A percentile compares a stretch with the other conserved stretches of the same genome.
phyloP scores from a whole-genome alignment of 2,888 invertebrate genomes.

The Netelia fuscicornis region DNA sequence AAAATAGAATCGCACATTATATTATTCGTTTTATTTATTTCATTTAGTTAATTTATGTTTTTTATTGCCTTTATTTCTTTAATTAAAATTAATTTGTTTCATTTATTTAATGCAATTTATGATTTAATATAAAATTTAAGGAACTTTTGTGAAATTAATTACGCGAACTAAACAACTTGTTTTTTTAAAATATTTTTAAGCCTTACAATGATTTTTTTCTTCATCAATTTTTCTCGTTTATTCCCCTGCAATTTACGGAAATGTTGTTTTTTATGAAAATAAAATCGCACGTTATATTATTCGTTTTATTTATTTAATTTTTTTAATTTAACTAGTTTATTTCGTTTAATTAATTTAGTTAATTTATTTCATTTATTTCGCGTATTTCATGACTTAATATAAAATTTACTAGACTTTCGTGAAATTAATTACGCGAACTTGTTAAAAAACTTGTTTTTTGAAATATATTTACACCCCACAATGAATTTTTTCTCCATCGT shows the following conservation, averaged over 20 bases:
- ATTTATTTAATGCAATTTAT: neutral
- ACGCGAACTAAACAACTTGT: too few species aligned
- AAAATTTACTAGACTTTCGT: neutral
- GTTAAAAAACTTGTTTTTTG: neutral
- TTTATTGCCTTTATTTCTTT: neutral
- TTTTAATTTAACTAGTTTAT: neutral
- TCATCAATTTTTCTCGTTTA: too few species aligned
- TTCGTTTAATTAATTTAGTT: neutral
- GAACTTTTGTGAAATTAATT: too few species aligned
- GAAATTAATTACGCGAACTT: neutral
- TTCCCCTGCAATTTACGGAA: too few species aligned
- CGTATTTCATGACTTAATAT: neutral
- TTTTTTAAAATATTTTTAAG: too few species aligned
- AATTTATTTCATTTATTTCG: neutral
- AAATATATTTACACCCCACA: conserved; percentile 1
- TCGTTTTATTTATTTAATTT: neutral
- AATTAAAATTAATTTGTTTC: conserved; percentile 16
- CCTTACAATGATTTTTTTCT: too few species aligned
- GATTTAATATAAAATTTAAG: too few species aligned
- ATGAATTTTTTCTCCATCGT: neutral
- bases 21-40: conserved; percentile 1
- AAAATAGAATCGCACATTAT: conserved; percentile 50
- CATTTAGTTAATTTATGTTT: conserved; percentile 6
- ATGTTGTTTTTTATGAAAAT: too few species aligned
- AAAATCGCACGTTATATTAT: too few species aligned